phyloP scores from a whole-genome alignment of 2,113 vertebrate genomes.

The Nibea coibor region DNA sequence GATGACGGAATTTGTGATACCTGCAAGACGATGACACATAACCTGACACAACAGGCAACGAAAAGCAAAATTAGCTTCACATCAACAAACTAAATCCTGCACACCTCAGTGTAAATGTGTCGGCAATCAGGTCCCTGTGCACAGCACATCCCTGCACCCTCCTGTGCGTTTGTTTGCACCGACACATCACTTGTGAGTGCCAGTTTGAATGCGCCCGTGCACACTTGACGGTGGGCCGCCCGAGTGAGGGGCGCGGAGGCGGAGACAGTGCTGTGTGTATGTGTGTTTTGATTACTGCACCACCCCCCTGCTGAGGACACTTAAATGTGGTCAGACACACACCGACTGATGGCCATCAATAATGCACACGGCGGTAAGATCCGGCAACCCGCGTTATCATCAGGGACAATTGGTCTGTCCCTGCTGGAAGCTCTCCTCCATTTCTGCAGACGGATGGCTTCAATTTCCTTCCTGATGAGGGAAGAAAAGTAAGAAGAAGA shows the following conservation, averaged over 20 bases:
- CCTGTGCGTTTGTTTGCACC: slow-evolving; percentile 61
- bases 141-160: not conserved
- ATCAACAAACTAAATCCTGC: not conserved
- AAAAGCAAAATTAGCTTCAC: not conserved
- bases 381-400: slow-evolving; percentile 59
- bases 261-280: slow-evolving; percentile 44
- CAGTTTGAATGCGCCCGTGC: slow-evolving; percentile 46
- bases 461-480: slow-evolving; percentile 66
- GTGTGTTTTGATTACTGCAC: slow-evolving; percentile 75
- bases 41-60: not conserved
- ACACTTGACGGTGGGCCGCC: slow-evolving; percentile 43
- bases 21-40: not conserved
- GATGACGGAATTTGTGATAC: too few relatives aligned
- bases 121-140: not conserved
- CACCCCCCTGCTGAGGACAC: slow-evolving; percentile 71
- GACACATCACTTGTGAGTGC: slow-evolving; percentile 65
- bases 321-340: slow-evolving; percentile 79
- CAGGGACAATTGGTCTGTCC: slow-evolving; percentile 62
- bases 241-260: slow-evolving; percentile 13
- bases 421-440: slow-evolving; percentile 55
- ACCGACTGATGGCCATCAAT: slow-evolving; percentile 81
- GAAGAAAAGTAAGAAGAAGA: not conserved
- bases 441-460: slow-evolving; percentile 71
- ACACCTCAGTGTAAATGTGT: not conserved
- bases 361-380: slow-evolving; percentile 76